phyloP scores from a whole-genome alignment of 2,888 invertebrate genomes.

The Sisyra nigra region DNA sequence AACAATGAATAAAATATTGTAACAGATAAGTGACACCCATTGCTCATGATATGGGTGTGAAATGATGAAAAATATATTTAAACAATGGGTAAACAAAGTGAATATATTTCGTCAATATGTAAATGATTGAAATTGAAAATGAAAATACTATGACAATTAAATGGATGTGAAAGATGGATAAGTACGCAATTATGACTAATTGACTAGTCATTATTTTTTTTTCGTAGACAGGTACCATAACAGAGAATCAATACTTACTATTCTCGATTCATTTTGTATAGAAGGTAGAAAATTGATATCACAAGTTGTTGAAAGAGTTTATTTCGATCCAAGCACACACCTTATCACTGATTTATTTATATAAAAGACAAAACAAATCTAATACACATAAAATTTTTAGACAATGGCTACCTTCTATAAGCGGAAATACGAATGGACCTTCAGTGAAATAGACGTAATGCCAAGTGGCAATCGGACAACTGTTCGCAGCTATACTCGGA shows the following conservation, averaged over 20 bases:
- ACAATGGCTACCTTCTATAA: conserved; percentile 22
- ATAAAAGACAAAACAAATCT: conserved; percentile 10
- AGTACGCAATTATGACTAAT: conserved; percentile 6
- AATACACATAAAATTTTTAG: conserved; percentile 24
- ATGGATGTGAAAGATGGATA: not conserved
- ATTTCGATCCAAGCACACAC: not conserved
- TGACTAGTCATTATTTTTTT: conserved; percentile 2
- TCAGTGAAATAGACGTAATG: conserved; percentile 19
- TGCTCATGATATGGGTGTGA: not conserved
- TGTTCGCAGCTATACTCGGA: too few relatives aligned
- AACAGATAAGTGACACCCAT: too few relatives aligned
- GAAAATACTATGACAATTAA: too few relatives aligned
- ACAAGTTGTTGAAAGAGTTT: not conserved
- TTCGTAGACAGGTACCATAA: conserved; percentile 5
- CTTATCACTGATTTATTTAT: not conserved
- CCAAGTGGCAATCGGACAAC: conserved; percentile 20
- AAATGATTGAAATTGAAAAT: not conserved
- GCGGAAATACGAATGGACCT: conserved; percentile 10
- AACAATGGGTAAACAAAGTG: not conserved
- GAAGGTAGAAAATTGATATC: not conserved
- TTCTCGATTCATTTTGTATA: conserved; percentile 55
- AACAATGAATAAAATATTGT: too few relatives aligned
- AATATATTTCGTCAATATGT: not conserved
- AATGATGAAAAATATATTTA: not conserved
- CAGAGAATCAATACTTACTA: conserved; percentile 50